phyloP scores from a whole-genome alignment of 1,140 invertebrate species.

The Bursaphelenchus mucronatus region DNA sequence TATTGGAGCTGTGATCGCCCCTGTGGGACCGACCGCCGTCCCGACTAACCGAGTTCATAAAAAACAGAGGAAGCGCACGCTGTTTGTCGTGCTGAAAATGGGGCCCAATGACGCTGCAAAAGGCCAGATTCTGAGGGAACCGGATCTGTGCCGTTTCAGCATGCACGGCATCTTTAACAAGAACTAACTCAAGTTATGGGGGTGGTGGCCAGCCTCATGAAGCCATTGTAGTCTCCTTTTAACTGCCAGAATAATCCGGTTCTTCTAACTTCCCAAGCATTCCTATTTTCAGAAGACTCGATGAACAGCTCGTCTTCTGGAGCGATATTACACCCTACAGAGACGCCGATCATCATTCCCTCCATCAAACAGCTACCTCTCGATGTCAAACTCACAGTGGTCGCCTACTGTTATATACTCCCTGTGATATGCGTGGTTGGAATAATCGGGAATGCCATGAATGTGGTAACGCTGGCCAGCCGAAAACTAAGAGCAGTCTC shows the following conservation, averaged over 20 bases:
- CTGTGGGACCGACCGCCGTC: too few species aligned
- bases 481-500: constrained; percentile 55
- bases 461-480: constrained; percentile 54
- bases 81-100: too few species aligned
- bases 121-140: too few species aligned
- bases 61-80: too few species aligned
- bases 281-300: constrained; percentile 13
- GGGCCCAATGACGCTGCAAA: too few species aligned
- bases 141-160: too few species aligned
- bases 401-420: constrained; percentile 60
- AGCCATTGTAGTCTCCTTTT: too few species aligned
- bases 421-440: constrained; percentile 56
- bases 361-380: constrained; percentile 23
- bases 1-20: too few species aligned
- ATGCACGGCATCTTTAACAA: too few species aligned
- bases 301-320: constrained; percentile 4
- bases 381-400: constrained; percentile 25
- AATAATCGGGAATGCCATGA: constrained; percentile 56
- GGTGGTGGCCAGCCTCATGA: too few species aligned
- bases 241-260: constrained; percentile 2
- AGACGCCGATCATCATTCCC: constrained; percentile 10
- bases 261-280: background rate
- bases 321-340: constrained; percentile 2
- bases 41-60: too few species aligned
- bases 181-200: too few species aligned